Percentiles rank a stretch among this genome's conserved stretches.
These are phyloP conservation scores for Syngnathus scovelli DNA, from an alignment of 2,113 vertebrate species.

Conservation along the genomic window DNA sequence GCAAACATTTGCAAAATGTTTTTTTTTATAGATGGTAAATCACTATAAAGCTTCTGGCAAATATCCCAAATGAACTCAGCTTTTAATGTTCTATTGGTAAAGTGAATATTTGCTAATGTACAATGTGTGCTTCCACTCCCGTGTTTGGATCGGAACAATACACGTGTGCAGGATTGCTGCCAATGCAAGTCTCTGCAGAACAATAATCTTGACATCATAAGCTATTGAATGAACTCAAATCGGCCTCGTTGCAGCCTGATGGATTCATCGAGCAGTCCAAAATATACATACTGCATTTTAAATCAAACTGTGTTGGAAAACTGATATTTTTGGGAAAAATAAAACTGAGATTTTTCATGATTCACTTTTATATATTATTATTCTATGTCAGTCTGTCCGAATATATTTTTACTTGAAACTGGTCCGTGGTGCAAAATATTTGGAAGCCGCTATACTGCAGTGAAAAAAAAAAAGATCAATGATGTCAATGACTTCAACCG, in stretches of 20 bases:
- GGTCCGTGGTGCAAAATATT: no score
- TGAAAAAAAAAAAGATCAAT: no score
- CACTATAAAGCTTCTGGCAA: not conserved
- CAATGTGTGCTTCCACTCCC: not conserved
- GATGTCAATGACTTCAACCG: no score
- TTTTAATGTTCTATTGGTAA: slow-evolving; percentile 4
- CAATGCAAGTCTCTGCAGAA: not conserved
- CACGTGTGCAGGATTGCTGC: slow-evolving; percentile 8
- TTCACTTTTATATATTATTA: no score
- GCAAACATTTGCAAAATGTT: slow-evolving; percentile 18
- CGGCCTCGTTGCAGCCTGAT: not conserved
- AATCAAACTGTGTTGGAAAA: not conserved
- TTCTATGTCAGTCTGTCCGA: no score
- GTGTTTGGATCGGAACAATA: not conserved
- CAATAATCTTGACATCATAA: not conserved
- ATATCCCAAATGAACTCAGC: slow-evolving; percentile 15
- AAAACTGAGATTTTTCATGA: no score
- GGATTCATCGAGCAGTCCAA: not conserved
- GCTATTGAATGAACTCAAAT: not conserved
- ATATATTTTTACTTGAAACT: no score
- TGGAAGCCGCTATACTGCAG: no score
- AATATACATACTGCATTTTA: not conserved
- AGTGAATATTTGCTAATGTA: slow-evolving; percentile 13
- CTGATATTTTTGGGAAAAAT: no score
- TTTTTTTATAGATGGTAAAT: slow-evolving; percentile 13